Base-by-base conservation (phyloP, 2,113 vertebrate genomes). In the Pelecanoides urinatrix region DNA sequence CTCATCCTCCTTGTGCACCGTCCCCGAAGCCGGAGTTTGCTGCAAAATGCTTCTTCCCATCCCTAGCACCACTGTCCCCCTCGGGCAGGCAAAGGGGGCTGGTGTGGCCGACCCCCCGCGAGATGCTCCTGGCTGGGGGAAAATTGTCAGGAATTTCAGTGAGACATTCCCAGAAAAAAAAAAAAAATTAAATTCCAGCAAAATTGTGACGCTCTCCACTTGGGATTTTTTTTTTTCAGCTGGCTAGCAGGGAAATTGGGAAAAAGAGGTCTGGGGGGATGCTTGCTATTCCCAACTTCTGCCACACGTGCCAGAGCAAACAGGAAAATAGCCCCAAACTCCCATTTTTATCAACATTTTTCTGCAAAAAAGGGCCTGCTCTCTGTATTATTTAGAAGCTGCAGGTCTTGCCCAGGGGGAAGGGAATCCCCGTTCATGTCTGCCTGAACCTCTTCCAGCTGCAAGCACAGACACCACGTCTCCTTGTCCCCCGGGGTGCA, bases 101-200 rank as follows among this genome's bases (percentile, higher is more conserved):
- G 67, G 17, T 29, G 10, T 10, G 56, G 5, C 62, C 0, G 4
- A 10, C 6, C 20, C 44, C 10, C 38, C 1, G 1, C 0, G 1
- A 40, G 71, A 15, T 53, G 16, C 30, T 92, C 27, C 30, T 25
- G 18, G 11, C 0, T 29, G 26, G 52, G 14, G 18, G 2, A 12
- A 52, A 50, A 61, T 0, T 10, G 5, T 29, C 58, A 44, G 58
- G 29, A 82, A 45, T 63, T 85, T 71, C 21, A 74, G 34, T 3
- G 12, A 44, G 44, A 30, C 11, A 27, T 52, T 53, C 30, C 23
- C 34, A 73, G 23, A 73, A n/a, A 76, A 42, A 42, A n/a, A 55
- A 59, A 47, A 21, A 6, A 40, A 40, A 40, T 3, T 8, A 9
- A 0, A 10, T 65, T 88, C 76, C 32, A 58, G 50, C 38, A 74